Conservation (phyloP, 2,888 invertebrate species). For the Hydrotaea cyrtoneurina region DNA sequence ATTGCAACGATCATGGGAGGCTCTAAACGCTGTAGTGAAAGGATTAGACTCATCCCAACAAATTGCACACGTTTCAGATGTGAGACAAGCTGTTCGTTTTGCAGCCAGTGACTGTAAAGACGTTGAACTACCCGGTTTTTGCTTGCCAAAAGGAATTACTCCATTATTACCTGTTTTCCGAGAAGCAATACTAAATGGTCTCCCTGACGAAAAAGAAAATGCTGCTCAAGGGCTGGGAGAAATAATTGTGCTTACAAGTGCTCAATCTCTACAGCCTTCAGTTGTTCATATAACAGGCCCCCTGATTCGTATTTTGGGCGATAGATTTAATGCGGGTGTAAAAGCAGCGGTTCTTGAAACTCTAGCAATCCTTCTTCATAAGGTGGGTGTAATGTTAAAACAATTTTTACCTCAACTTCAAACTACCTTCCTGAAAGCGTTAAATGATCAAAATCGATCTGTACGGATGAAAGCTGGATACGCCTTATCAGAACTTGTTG, state of each 20-base stretch:
- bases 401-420: slow-evolving; percentile 99
- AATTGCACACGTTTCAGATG: slow-evolving; percentile 92
- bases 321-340: slow-evolving; percentile 95
- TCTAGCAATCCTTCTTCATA: slow-evolving; percentile 93
- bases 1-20: slow-evolving; percentile 94
- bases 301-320: slow-evolving; percentile 97
- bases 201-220: slow-evolving; percentile 97
- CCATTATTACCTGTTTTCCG: slow-evolving; percentile 97
- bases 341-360: slow-evolving; percentile 98
- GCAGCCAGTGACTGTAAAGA: slow-evolving; percentile 92
- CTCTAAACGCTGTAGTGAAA: slow-evolving; percentile 93
- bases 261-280: slow-evolving; percentile 94
- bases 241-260: slow-evolving; percentile 85
- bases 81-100: slow-evolving; percentile 95
- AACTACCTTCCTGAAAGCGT: slow-evolving; percentile 97
- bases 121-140: slow-evolving; percentile 93
- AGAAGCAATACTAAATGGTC: slow-evolving; percentile 96
- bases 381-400: slow-evolving; percentile 96
- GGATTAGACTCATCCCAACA: slow-evolving; percentile 92
- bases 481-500: slow-evolving; percentile 92
- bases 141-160: slow-evolving; percentile 95
- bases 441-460: slow-evolving; percentile 92
- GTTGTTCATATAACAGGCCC: slow-evolving; percentile 99
- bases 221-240: slow-evolving; percentile 95
- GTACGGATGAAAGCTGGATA: slow-evolving; percentile 94